These are phyloP conservation scores for Ectropis crepuscularia DNA, from an alignment of 2,888 invertebrate species.

Conservation along the genomic window DNA sequence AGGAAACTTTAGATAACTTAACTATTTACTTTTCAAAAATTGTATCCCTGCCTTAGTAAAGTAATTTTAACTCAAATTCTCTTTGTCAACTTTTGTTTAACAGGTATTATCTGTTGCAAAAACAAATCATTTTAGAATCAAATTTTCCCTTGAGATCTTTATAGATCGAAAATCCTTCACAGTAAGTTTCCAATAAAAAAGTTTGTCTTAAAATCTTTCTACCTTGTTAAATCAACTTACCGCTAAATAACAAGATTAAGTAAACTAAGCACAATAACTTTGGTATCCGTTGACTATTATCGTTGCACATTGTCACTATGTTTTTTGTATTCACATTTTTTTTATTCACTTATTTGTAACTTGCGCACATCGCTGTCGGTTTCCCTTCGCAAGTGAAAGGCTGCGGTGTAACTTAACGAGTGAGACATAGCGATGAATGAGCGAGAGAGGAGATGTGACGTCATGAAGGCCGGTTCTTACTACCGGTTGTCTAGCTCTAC, in stretches of 20 bases:
- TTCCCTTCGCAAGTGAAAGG: slow-evolving; percentile 71
- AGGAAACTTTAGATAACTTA: no score
- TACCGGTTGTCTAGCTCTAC: slow-evolving; percentile 21
- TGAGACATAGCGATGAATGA: slow-evolving; percentile 52
- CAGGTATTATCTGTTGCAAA: no score
- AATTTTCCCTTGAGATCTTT: no score
- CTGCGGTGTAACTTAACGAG: slow-evolving; percentile 54
- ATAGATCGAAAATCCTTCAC: not conserved
- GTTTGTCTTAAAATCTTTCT: not conserved
- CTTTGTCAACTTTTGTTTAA: no score
- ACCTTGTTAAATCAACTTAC: slow-evolving; percentile 48
- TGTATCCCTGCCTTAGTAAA: no score
- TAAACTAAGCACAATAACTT: slow-evolving; percentile 67
- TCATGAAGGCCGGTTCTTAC: slow-evolving; percentile 44
- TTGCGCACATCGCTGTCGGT: slow-evolving; percentile 38
- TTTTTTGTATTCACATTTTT: slow-evolving; percentile 53
- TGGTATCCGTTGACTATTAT: slow-evolving; percentile 67
- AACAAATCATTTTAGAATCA: no score
- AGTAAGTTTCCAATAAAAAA: slow-evolving; percentile 3
- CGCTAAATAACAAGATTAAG: slow-evolving; percentile 55
- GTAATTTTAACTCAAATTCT: no score
- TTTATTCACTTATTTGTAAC: slow-evolving; percentile 33
- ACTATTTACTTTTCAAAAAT: no score
- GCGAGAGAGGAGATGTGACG: slow-evolving; percentile 52
- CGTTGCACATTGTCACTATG: slow-evolving; percentile 38